phyloP scores from a whole-genome alignment of 2,113 vertebrate species.

The Cyanoderma ruficeps region DNA sequence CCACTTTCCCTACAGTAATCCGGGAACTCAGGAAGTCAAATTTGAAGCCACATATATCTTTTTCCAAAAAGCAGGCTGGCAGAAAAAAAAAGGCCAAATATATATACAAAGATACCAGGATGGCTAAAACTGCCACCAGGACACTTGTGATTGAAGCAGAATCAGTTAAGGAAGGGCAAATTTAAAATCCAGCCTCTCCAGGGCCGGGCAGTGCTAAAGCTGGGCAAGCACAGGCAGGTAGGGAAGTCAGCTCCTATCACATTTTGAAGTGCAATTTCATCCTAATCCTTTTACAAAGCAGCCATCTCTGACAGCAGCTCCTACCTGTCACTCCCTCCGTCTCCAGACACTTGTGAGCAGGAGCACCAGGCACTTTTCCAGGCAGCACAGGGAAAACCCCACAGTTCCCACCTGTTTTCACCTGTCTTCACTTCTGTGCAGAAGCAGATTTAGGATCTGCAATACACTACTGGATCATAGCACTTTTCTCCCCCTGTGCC shows the following conservation, averaged over 20 bases:
- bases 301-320: neutral
- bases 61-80: neutral
- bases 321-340: neutral
- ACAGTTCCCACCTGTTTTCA: neutral
- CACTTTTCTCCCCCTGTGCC: neutral
- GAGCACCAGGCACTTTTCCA: neutral
- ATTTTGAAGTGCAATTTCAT: neutral
- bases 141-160: fast-evolving
- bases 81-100: neutral
- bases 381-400: neutral
- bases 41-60: neutral
- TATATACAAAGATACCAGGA: neutral
- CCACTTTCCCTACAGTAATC: neutral
- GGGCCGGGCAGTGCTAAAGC: neutral
- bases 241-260: neutral
- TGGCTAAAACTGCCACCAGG: neutral
- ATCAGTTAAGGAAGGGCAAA: neutral
- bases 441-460: neutral
- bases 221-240: neutral
- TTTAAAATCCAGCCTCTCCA: neutral
- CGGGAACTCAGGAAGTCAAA: neutral
- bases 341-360: neutral
- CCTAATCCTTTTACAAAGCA: neutral
- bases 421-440: neutral
- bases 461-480: neutral